Base-by-base conservation (phyloP, 2,113 vertebrate species). In the Miniopterus natalensis region DNA sequence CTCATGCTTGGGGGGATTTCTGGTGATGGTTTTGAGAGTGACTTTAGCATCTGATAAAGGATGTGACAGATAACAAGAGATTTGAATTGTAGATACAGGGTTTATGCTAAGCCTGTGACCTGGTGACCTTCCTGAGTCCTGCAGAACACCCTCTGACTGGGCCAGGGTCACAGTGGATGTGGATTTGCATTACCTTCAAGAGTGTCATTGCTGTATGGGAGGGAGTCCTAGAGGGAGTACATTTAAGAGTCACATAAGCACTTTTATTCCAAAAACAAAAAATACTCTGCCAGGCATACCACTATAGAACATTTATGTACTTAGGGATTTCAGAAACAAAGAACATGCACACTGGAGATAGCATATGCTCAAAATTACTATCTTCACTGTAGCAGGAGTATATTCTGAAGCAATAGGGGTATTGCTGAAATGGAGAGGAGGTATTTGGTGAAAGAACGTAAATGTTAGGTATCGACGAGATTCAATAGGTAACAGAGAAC, bases 241-340 rank as follows among this genome's bases (percentile, higher is more conserved):
- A 6, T 55, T 79, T 40, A 83, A 53, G 21, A 75, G 1, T 75
- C 31, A 68, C 21, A 17, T 59, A 40, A 88, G 21, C 1, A 0
- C 31, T 45, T 78, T 45, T 55, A 12, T 70, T 95, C 31, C 18
- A 57, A 97, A 92, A 92, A 53, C 25, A 81, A 40, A 36, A 61
- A 45, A n/a, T 45, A 6, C 12, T 65, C 27, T 73, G 17, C 36
- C 20, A 78, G 36, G 55, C 45, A 88, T 9, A 57, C 61, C n/a
- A 65, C 49, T 77, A 63, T 36, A 84, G 51, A 84, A 1, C 9
- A 49, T 17, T 51, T 59, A 57, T 3, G 1, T 29, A 83, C n/a
- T 61, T 73, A 45, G 63, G 6, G 68, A 63, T 88, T 74, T 84
- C 59, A 75, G 65, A 79, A 87, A 75, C 21, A 55, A 75, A 75